These are phyloP conservation scores for Zosterops borbonicus DNA, from an alignment of 2,113 vertebrate genomes.

Conservation along the genomic window DNA sequence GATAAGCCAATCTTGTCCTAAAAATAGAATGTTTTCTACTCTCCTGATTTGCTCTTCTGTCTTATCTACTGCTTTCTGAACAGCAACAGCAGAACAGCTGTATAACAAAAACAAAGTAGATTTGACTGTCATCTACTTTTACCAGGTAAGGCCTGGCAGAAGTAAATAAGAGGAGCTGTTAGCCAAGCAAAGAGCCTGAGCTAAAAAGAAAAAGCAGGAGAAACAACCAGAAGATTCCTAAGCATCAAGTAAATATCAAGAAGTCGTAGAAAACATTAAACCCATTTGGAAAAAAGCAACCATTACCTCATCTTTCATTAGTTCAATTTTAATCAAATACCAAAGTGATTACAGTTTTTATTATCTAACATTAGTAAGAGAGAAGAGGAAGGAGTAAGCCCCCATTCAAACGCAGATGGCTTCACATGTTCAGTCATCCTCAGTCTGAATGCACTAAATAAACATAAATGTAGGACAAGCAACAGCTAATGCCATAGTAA, in stretches of 20 bases:
- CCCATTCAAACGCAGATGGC: neutral
- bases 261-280: neutral
- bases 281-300: neutral
- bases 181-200: neutral
- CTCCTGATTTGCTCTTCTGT: neutral
- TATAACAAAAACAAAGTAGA: neutral
- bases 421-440: neutral
- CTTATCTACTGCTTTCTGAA: neutral
- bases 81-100: neutral
- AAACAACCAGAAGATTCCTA: neutral
- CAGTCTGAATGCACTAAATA: neutral
- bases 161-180: neutral
- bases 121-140: neutral
- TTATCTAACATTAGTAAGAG: neutral
- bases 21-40: constrained; percentile 43
- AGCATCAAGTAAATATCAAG: neutral
- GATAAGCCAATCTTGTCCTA: constrained; percentile 17
- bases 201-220: neutral
- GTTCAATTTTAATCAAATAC: neutral
- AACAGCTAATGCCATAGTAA: neutral
- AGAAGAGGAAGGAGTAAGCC: neutral
- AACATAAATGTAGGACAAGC: neutral
- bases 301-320: neutral
- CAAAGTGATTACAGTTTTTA: neutral
- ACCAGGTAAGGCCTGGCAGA: neutral